Base-by-base conservation (phyloP, 2,888 invertebrate genomes). In the Erebia palarica region DNA sequence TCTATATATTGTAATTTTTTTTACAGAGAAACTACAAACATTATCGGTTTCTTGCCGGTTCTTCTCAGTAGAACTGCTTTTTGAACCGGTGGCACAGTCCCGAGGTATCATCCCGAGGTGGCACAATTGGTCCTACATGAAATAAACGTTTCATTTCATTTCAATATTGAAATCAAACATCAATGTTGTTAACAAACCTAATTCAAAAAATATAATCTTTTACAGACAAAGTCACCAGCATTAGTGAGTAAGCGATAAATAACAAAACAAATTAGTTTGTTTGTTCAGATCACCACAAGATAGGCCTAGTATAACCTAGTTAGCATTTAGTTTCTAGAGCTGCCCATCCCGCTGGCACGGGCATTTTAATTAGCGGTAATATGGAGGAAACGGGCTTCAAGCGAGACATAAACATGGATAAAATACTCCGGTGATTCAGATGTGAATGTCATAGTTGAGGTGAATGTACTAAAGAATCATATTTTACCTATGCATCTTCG, bases 291-390 rank as follows among this genome's bases (percentile, higher is more conserved):
- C 67, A 27, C 61, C 49, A 60, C 53, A 67, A 67, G 71, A 71
- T 71, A 67, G 67, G 47, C 67, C 71, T 55, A 13, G 55, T 71
- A 71, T 71, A 71, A 71, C 67, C 71, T 66, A 71, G 71, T 67
- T 71, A 67, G 67, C 63, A 57, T 67, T 71, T 63, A 70, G 65
- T 70, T 60, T 61, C 60, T 69, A 69, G 69, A 61, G 47, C 69
- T 69, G 44, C 70, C 65, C 65, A 65, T 71, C 63, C 58, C 42
- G 47, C 47, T 65, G 44, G 66, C 42, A 67, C n/a, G 67, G 51
- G 71, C 67, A 71, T 71, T 71, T 67, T 71, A 71, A 71, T 71
- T 71, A 71, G 27, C 16, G 5, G n/a, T 71, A 64, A 71, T 71
- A 55, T 49, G 18, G 47, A 71, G 71, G 71, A 71, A 63, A 67